Conservation (phyloP, 2,888 invertebrate species). For the Tipula lateralis region DNA sequence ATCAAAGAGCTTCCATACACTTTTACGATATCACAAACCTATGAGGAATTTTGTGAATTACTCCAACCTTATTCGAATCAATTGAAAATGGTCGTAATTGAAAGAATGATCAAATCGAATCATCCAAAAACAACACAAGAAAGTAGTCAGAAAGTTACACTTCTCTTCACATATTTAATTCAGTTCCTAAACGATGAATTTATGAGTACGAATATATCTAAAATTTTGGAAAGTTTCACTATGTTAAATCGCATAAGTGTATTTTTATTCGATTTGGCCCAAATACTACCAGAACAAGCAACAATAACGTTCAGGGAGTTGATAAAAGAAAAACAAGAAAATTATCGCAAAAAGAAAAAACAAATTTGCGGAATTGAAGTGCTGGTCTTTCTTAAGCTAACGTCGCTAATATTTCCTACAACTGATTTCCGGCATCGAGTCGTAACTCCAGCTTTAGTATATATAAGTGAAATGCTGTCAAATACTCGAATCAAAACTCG, state of each 20-base stretch:
- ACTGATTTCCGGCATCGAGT: constrained; percentile 88
- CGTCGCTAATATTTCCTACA: constrained; percentile 75
- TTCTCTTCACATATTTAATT: constrained; percentile 69
- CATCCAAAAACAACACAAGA: constrained; percentile 73
- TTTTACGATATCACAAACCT: constrained; percentile 57
- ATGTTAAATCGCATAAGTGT: constrained; percentile 57
- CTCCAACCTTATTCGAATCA: constrained; percentile 57
- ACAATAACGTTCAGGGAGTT: constrained; percentile 63
- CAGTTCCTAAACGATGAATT: constrained; percentile 71
- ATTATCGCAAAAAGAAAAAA: constrained; percentile 57
- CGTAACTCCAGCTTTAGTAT: constrained; percentile 76
- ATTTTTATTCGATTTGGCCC: constrained; percentile 63
- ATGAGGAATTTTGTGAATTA: constrained; percentile 59
- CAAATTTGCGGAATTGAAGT: constrained; percentile 63
- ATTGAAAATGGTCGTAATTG: constrained; percentile 67
- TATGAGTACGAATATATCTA: constrained; percentile 44
- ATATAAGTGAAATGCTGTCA: constrained; percentile 75
- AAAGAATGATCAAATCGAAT: constrained; percentile 81
- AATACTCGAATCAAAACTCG: constrained; percentile 59
- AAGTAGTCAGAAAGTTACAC: constrained; percentile 71
- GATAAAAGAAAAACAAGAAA: constrained; percentile 65
- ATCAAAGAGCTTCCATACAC: constrained; percentile 57
- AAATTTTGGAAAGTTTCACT: constrained; percentile 55
- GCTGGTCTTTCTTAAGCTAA: constrained; percentile 73
- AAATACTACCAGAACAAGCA: constrained; percentile 63